Conservation (phyloP, 2,113 vertebrate species). For the Acrocephalus kingi region DNA sequence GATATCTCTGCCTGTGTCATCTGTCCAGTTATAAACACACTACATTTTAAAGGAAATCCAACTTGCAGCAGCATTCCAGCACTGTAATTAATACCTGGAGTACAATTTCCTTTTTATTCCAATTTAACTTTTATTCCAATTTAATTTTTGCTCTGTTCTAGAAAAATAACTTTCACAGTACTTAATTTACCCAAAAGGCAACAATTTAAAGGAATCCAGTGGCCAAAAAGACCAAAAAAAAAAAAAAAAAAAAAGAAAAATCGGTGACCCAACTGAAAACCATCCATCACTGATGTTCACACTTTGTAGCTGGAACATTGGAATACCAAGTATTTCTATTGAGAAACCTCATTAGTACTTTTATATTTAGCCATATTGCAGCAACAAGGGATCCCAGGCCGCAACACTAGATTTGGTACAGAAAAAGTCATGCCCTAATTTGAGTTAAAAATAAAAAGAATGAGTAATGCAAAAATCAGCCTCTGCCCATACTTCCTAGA, state of each 20-base stretch:
- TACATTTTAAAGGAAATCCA: background rate
- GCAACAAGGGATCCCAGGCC: background rate
- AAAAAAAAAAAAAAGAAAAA: too few species aligned
- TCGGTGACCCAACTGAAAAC: background rate
- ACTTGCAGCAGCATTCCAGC: background rate
- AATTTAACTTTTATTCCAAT: background rate
- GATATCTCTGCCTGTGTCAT: background rate
- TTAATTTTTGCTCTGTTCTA: background rate
- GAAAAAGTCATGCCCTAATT: background rate
- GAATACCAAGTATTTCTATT: background rate
- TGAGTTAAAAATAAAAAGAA: slow-evolving; percentile 52
- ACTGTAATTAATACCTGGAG: background rate
- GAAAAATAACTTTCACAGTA: background rate
- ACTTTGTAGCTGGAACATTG: background rate
- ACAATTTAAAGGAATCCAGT: background rate
- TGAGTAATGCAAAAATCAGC: slow-evolving; percentile 7
- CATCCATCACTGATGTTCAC: background rate
- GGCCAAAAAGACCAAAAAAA: background rate
- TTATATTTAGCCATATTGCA: background rate
- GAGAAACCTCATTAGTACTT: background rate
- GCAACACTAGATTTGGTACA: background rate
- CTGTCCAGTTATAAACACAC: background rate
- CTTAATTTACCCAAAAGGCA: background rate
- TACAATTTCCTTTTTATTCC: background rate
- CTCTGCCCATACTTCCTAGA: slow-evolving; percentile 36